A percentile compares a stretch with the other conserved stretches of the same genome.
Evolutionary conservation across 1,140 invertebrate species (phyloP).

Genomic region (Sweltsa coloradensis): DNA sequence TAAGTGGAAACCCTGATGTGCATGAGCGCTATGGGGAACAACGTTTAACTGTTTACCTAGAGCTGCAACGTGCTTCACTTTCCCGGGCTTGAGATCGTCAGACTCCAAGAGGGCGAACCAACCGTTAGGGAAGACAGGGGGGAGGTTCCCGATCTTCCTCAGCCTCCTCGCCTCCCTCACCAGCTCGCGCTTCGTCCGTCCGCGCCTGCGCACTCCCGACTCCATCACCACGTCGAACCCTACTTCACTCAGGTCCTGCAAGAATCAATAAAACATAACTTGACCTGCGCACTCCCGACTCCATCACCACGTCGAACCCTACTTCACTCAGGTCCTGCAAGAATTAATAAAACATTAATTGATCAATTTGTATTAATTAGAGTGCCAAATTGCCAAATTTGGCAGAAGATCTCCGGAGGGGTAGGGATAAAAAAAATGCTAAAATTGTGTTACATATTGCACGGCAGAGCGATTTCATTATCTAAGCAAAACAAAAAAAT

Average conservation of each 20-base stretch:
- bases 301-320: not conserved
- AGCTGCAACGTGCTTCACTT: conserved; percentile 49
- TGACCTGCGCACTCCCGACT: not conserved
- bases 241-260: conserved; percentile 8
- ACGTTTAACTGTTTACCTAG: too few relatives aligned
- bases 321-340: conserved; percentile 9
- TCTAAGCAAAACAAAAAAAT: too few relatives aligned
- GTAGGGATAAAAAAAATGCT: too few relatives aligned
- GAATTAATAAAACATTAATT: too few relatives aligned
- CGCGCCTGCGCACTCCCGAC: not conserved
- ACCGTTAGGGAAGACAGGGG: conserved; percentile 80
- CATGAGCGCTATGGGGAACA: too few relatives aligned
- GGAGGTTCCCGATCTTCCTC: conserved; percentile 46
- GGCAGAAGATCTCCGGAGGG: too few relatives aligned
- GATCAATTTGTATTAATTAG: too few relatives aligned
- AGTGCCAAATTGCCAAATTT: too few relatives aligned
- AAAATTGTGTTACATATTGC: too few relatives aligned
- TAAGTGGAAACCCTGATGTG: too few relatives aligned
- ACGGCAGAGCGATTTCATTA: too few relatives aligned
- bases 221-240: not conserved
- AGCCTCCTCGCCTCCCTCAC: conserved; percentile 26
- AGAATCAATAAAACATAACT: too few relatives aligned
- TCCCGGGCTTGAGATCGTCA: conserved; percentile 40
- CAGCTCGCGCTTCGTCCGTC: not conserved
- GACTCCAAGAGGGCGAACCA: conserved; percentile 75